A percentile compares a stretch with the other conserved stretches of the same genome.
Conservation (phyloP, 53 echinoderm and acorn worm species). For the Holothuria scabra region DNA sequence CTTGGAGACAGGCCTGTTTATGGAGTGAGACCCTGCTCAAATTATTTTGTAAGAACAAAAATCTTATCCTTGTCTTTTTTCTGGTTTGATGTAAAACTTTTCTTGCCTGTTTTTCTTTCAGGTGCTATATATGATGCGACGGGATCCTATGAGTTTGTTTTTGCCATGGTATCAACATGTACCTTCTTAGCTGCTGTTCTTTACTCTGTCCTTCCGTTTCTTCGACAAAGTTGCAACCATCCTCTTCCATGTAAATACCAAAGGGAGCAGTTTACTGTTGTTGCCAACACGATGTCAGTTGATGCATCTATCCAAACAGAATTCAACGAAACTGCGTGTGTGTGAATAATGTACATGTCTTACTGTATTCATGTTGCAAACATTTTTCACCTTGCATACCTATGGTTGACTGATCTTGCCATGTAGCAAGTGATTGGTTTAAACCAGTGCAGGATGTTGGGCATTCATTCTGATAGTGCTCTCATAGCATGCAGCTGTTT, state of each 20-base stretch:
- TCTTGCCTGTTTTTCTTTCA: neutral
- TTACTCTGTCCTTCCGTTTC: conserved; percentile 28
- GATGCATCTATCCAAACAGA: conserved; percentile 8
- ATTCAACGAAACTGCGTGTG: neutral
- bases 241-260: conserved; percentile 11
- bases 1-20: no score
- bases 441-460: no score
- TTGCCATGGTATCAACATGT: conserved; percentile 11
- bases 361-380: no score
- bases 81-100: no score
- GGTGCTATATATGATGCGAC: conserved; percentile 9
- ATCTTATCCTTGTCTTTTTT: no score
- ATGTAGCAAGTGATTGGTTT: no score
- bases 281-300: conserved; percentile 5
- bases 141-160: conserved; percentile 6
- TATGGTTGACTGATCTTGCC: no score
- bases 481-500: no score
- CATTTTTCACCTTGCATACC: no score
- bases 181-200: conserved; percentile 1
- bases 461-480: no score
- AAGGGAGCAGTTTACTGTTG: conserved; percentile 11
- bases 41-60: no score
- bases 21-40: no score
- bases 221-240: conserved; percentile 15
- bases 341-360: neutral